Evolutionary conservation across 2,888 invertebrate species (phyloP).

Genomic region (Scaptomyza reducta): DNA sequence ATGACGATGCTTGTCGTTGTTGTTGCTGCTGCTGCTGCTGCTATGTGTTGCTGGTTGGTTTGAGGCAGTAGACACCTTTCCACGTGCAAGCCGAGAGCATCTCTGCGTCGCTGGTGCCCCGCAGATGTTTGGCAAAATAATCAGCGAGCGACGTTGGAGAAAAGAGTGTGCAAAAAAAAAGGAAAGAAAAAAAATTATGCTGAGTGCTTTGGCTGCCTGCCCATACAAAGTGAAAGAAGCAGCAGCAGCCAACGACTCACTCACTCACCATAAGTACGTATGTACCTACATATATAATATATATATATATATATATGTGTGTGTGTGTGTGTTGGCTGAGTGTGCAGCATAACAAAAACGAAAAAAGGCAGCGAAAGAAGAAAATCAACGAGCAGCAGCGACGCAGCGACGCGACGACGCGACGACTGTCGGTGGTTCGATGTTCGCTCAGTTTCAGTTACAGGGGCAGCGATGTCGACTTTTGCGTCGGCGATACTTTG

Average conservation of each 20-base stretch:
- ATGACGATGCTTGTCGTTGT: conserved; percentile 60
- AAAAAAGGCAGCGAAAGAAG: conserved; percentile 69
- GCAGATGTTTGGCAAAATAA: conserved; percentile 74
- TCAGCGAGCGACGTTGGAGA: conserved; percentile 77
- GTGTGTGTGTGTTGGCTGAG: conserved; percentile 29
- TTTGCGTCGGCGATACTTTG: conserved; percentile 72
- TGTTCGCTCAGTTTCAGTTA: conserved; percentile 64
- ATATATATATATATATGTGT: conserved; percentile 23
- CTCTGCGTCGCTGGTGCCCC: conserved; percentile 42
- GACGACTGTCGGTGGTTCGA: conserved; percentile 47
- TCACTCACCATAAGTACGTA: conserved; percentile 7
- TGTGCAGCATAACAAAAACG: conserved; percentile 58
- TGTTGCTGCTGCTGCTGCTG: conserved; percentile 37
- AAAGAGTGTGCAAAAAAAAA: conserved; percentile 80
- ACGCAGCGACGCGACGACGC: conserved; percentile 23
- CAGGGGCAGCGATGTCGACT: conserved; percentile 52
- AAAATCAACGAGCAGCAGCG: conserved; percentile 55
- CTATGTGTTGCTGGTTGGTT: conserved; percentile 44
- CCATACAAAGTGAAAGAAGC: conserved; percentile 80
- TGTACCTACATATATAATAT: conserved; percentile 32
- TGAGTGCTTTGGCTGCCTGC: conserved; percentile 80
- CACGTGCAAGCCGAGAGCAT: conserved; percentile 65
- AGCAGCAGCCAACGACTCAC: conserved; percentile 41
- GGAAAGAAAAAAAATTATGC: conserved; percentile 74
- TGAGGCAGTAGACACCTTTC: conserved; percentile 78